Conservation (phyloP, 2,113 vertebrate genomes). For the Hippocampus zosterae region DNA sequence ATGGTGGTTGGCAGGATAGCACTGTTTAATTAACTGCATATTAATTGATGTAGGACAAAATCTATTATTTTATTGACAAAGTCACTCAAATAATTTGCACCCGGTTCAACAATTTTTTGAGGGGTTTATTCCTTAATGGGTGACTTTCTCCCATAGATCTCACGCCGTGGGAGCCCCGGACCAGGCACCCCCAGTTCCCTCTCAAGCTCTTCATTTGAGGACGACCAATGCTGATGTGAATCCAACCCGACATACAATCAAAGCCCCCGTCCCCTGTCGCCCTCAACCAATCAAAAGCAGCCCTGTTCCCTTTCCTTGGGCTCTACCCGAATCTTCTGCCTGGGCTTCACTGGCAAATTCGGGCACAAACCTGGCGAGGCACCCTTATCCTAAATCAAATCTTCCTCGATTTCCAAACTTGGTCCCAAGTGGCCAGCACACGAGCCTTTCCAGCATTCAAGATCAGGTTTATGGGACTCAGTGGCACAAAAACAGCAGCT, state of each 20-base stretch:
- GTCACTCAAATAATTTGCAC: no score
- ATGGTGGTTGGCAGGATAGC: no score
- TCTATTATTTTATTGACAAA: no score
- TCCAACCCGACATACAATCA: constrained; percentile 40
- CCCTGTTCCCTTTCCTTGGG: constrained; percentile 50
- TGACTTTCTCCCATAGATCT: constrained; percentile 32
- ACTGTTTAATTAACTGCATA: no score
- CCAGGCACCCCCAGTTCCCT: constrained; percentile 20
- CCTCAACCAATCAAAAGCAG: constrained; percentile 60
- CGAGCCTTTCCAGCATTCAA: constrained; percentile 7
- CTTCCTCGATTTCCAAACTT: constrained; percentile 37
- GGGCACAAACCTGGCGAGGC: constrained; percentile 8
- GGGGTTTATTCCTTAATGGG: neutral
- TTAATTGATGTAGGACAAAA: no score
- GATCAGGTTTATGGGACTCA: constrained; percentile 15
- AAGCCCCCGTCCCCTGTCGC: constrained; percentile 58
- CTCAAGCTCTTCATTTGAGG: constrained; percentile 42
- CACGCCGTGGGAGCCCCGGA: constrained; percentile 43
- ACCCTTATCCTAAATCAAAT: constrained; percentile 31
- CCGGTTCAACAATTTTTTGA: neutral
- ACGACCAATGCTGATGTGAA: constrained; percentile 33
- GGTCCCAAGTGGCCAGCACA: constrained; percentile 27
- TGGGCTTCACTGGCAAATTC: constrained; percentile 46
- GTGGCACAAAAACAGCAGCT: constrained; percentile 23
- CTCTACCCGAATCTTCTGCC: constrained; percentile 50